phyloP scores from a whole-genome alignment of 2,113 vertebrate genomes.

The Ictidomys tridecemlineatus region DNA sequence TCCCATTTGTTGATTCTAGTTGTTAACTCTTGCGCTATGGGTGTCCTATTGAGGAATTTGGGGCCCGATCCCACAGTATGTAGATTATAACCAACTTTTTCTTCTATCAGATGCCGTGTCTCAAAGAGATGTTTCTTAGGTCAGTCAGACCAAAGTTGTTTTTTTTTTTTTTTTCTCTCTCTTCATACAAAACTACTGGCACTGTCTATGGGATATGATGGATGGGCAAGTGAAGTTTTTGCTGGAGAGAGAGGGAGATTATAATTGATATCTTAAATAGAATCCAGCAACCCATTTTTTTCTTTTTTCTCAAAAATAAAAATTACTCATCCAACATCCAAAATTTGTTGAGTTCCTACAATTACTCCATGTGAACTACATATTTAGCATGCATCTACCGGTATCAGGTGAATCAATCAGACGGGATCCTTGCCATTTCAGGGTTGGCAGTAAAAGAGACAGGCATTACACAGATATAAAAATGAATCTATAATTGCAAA shows the following conservation, averaged over 20 bases:
- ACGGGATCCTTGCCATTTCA: not conserved
- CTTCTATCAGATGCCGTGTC: too few species aligned
- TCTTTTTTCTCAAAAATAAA: constrained; percentile 66
- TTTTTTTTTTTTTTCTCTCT: not conserved
- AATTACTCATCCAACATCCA: not conserved
- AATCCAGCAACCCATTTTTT: constrained; percentile 29
- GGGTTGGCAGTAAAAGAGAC: not conserved
- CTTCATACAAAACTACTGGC: not conserved
- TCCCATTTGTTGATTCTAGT: too few species aligned
- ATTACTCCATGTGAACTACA: not conserved
- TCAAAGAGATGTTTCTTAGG: constrained; percentile 22
- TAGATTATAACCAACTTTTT: too few species aligned
- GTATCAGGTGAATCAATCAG: not conserved
- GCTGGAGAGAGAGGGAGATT: not conserved
- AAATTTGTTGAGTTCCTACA: constrained; percentile 12
- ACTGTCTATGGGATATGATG: not conserved
- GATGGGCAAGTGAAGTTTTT: not conserved
- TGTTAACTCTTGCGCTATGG: too few species aligned
- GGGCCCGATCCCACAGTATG: too few species aligned
- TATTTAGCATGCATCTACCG: not conserved
- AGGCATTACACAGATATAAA: constrained; percentile 8
- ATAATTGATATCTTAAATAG: constrained; percentile 22
- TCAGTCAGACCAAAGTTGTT: not conserved
- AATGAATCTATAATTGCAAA: not conserved
- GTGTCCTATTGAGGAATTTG: too few species aligned